A percentile compares a stretch with the other conserved stretches of the same genome.
Evolutionary conservation across 2,797 vertebrate species (phyloP).

Genomic region (Anniella stebbinsi): DNA sequence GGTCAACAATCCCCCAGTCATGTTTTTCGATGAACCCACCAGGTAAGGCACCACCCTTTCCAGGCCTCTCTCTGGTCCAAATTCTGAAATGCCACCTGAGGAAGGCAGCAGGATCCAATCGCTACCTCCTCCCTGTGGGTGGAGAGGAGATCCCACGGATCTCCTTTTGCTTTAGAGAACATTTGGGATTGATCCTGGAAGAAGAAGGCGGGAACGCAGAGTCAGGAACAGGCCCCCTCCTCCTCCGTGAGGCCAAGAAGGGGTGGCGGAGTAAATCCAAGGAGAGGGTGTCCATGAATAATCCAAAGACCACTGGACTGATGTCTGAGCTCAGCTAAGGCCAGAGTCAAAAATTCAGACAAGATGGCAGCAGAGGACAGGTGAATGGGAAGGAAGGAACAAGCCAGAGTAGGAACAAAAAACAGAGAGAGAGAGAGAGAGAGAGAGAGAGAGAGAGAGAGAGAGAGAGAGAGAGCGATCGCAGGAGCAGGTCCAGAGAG

Average conservation of each 20-base stretch:
- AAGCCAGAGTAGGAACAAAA: no score
- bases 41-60: constrained; percentile 80
- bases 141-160: neutral
- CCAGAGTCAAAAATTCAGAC: neutral
- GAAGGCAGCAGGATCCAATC: neutral
- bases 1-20: constrained; percentile 98
- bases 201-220: neutral
- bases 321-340: no score
- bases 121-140: no score
- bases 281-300: neutral
- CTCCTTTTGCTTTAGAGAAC: neutral
- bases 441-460: no score
- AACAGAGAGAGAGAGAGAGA: no score
- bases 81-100: neutral
- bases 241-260: neutral
- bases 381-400: no score
- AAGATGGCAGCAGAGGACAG: neutral
- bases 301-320: neutral
- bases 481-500: no score
- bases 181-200: neutral
- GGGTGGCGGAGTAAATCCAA: neutral
- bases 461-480: no score
- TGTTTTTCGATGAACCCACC: constrained; percentile 99
- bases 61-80: no score
- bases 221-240: neutral